phyloP scores from a whole-genome alignment of 2,797 vertebrate genomes.

The Harpagifer antarcticus region DNA sequence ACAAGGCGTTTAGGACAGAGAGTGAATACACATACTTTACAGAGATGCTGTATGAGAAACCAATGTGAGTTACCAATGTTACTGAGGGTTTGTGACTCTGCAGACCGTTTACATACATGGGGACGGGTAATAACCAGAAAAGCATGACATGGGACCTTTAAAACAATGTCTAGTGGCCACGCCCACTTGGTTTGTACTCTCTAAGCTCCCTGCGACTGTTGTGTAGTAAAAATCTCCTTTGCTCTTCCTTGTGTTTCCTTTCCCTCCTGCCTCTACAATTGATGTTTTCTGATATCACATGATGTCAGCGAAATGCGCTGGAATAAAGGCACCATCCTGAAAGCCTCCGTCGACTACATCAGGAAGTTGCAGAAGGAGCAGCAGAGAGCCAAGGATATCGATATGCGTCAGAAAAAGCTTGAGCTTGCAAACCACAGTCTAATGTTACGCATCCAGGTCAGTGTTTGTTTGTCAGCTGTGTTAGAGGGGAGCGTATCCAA shows the following conservation, averaged over 20 bases:
- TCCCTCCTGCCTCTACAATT: background rate
- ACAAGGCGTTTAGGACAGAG: no score
- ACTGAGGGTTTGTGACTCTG: no score
- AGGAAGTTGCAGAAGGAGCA: conserved; percentile 95
- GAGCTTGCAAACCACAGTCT: conserved; percentile 91
- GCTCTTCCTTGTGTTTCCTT: background rate
- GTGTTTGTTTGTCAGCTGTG: conserved; percentile 22
- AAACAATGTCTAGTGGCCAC: no score
- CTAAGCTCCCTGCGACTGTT: background rate
- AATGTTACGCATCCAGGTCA: conserved; percentile 91
- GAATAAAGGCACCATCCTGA: conserved; percentile 96
- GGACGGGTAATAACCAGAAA: no score
- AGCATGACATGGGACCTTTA: no score
- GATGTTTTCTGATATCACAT: conserved; percentile 4
- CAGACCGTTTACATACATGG: no score
- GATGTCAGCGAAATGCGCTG: conserved; percentile 91
- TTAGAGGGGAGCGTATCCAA: background rate
- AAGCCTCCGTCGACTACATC: conserved; percentile 95
- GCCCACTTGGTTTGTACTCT: no score
- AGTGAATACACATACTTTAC: no score
- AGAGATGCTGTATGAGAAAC: no score
- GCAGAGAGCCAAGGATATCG: conserved; percentile 89
- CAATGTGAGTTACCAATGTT: no score
- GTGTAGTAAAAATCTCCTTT: background rate
- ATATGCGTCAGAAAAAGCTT: conserved; percentile 90